phyloP scores from a whole-genome alignment of 2,113 vertebrate species.

The Aegypius monachus region DNA sequence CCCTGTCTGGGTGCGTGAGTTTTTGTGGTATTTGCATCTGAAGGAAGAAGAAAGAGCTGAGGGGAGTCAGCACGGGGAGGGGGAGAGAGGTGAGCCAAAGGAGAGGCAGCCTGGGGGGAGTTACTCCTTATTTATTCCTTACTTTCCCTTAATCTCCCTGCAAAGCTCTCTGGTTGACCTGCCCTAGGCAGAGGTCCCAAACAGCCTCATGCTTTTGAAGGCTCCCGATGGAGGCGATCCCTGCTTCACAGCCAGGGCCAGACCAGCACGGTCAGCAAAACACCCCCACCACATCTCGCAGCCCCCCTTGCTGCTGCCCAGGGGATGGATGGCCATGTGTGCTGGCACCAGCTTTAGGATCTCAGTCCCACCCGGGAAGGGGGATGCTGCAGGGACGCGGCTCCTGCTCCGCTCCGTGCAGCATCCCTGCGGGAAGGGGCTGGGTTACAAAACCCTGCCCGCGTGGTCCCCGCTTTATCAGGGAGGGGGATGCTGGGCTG shows the following conservation, averaged over 20 bases:
- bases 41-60: neutral
- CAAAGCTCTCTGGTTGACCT: constrained; percentile 12
- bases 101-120: constrained; percentile 3
- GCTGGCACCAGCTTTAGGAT: neutral
- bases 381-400: neutral
- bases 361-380: accelerated
- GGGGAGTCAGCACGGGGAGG: accelerated
- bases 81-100: constrained; percentile 61
- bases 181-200: neutral
- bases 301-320: neutral
- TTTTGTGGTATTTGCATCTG: neutral
- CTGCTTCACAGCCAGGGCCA: neutral
- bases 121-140: constrained; percentile 8
- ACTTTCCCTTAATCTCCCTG: neutral
- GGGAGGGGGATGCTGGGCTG: neutral
- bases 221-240: neutral
- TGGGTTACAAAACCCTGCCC: neutral
- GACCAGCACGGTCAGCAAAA: neutral
- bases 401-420: accelerated
- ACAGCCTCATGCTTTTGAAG: neutral
- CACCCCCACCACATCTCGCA: accelerated
- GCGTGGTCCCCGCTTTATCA: accelerated
- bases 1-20: neutral
- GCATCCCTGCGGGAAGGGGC: neutral
- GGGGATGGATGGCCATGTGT: neutral